A percentile compares a stretch with the other conserved stretches of the same genome.
phyloP scores from a whole-genome alignment of 2,888 invertebrate species.

The Congeria kusceri region DNA sequence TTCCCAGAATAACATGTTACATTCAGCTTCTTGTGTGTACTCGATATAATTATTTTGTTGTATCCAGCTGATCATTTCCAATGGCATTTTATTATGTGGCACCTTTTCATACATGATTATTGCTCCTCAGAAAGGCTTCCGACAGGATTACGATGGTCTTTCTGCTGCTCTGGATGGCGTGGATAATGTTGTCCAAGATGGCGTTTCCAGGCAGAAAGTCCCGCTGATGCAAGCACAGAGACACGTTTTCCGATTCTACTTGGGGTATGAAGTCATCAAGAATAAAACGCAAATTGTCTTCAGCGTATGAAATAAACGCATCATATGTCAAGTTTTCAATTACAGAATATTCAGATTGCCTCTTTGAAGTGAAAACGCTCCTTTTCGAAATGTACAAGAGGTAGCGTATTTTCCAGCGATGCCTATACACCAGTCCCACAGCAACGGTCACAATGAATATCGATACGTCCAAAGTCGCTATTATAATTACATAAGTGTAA shows the following conservation, averaged over 20 bases:
- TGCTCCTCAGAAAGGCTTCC: slow-evolving; percentile 57
- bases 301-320: slow-evolving; percentile 50
- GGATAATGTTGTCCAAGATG: slow-evolving; percentile 65
- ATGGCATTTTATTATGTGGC: no score
- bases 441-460: slow-evolving; percentile 35
- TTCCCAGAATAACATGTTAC: no score
- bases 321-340: slow-evolving; percentile 36
- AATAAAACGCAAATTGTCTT: slow-evolving; percentile 39
- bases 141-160: slow-evolving; percentile 68
- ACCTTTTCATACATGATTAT: no score
- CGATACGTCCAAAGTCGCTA: slow-evolving; percentile 24
- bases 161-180: slow-evolving; percentile 65
- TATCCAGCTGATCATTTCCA: no score
- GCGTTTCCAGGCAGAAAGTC: slow-evolving; percentile 68
- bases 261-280: slow-evolving; percentile 21
- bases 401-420: slow-evolving; percentile 61
- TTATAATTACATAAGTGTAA: slow-evolving; percentile 9
- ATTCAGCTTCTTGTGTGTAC: no score
- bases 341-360: neutral
- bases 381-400: slow-evolving; percentile 42
- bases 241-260: slow-evolving; percentile 36
- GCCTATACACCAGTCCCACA: slow-evolving; percentile 41
- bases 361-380: slow-evolving; percentile 30
- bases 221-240: slow-evolving; percentile 65
- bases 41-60: no score